Evolutionary conservation across 2,797 vertebrate species (phyloP).

Genomic region (Hipposideros larvatus): DNA sequence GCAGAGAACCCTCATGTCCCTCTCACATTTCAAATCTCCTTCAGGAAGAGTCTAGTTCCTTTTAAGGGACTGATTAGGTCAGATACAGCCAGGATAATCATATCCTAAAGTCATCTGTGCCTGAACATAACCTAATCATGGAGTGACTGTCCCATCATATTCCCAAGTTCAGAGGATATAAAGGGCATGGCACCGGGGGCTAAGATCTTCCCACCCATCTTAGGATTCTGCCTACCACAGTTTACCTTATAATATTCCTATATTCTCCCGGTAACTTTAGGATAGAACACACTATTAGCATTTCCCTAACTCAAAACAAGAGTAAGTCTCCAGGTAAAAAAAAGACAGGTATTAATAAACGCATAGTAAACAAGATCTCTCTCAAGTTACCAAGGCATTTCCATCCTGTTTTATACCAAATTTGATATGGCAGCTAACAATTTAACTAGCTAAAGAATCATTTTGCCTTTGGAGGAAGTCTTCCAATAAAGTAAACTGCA

Average conservation of each 20-base stretch:
- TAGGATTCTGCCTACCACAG: neutral
- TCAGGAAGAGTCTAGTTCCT: neutral
- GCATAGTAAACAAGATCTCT: neutral
- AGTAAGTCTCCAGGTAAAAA: neutral
- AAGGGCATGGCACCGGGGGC: neutral
- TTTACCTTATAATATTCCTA: neutral
- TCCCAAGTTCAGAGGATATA: neutral
- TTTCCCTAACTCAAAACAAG: neutral
- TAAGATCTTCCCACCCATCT: neutral
- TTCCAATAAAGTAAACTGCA: neutral
- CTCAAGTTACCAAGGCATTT: neutral
- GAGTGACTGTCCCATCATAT: too few species aligned
- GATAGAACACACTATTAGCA: neutral
- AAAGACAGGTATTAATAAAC: neutral
- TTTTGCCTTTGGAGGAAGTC: neutral
- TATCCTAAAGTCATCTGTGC: neutral
- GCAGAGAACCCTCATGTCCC: neutral
- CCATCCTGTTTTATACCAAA: neutral
- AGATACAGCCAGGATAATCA: neutral
- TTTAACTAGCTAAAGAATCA: neutral
- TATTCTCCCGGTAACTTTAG: neutral
- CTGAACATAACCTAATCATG: neutral
- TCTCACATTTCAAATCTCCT: slow-evolving; percentile 10
- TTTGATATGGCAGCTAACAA: neutral
- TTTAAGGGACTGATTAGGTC: neutral